Evolutionary conservation across 1,140 invertebrate genomes (phyloP).

Genomic region (Prorops nasuta): DNA sequence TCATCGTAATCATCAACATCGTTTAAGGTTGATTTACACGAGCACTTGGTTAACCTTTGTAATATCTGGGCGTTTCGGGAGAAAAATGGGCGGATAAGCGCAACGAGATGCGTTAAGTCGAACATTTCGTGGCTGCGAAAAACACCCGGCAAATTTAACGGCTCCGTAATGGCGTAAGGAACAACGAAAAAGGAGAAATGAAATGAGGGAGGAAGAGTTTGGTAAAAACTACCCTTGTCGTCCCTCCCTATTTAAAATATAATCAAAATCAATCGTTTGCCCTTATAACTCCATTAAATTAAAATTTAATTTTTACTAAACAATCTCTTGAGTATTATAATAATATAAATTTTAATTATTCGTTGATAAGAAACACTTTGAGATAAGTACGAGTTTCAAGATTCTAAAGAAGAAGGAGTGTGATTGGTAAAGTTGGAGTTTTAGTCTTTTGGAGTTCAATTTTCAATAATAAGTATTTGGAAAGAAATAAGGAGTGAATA

Average conservation of each 20-base stretch:
- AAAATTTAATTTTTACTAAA: too few species aligned
- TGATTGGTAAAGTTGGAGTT: too few species aligned
- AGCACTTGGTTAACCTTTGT: not conserved
- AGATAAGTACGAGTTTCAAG: too few species aligned
- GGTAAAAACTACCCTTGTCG: slow-evolving; percentile 15
- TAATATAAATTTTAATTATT: too few species aligned
- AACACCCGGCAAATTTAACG: slow-evolving; percentile 14
- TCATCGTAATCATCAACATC: not conserved
- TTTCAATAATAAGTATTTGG: too few species aligned
- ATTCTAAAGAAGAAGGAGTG: too few species aligned
- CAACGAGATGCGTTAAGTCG: not conserved
- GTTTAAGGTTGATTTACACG: not conserved
- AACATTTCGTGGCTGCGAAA: slow-evolving; percentile 2
- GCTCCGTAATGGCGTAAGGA: slow-evolving; percentile 9
- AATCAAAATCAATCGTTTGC: too few species aligned
- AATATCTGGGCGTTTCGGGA: not conserved
- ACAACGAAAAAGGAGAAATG: slow-evolving; percentile 11
- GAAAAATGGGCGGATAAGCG: not conserved
- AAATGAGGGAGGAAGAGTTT: slow-evolving; percentile 12
- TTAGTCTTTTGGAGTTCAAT: too few species aligned
- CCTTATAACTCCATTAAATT: too few species aligned
- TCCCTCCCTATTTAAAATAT: not conserved
- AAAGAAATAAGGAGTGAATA: too few species aligned
- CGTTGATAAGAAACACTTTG: too few species aligned
- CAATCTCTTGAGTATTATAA: too few species aligned